A percentile compares a stretch with the other conserved stretches of the same genome.
Evolutionary conservation across 2,113 vertebrate genomes (phyloP).

Genomic region (Lagopus leucura): DNA sequence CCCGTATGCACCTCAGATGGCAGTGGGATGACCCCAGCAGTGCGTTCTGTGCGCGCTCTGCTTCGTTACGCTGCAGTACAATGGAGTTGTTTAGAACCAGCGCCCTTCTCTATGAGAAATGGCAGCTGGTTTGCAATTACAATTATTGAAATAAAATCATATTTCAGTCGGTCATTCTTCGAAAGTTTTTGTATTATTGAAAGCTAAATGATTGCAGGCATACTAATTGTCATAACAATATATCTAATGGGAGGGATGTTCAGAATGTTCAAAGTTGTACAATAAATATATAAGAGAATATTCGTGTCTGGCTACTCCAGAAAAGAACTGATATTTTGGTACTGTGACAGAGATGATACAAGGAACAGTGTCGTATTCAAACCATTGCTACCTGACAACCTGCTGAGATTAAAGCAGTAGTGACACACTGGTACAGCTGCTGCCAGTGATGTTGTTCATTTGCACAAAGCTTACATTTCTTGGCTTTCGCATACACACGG

Average conservation of each 20-base stretch:
- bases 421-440: not conserved
- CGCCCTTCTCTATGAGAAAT: not conserved
- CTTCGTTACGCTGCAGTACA: not conserved
- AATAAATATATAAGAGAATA: not conserved
- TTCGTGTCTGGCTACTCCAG: not conserved
- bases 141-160: not conserved
- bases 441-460: not conserved
- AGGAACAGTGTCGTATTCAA: not conserved
- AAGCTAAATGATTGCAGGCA: not conserved
- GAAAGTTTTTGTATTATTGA: not conserved
- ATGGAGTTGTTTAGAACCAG: not conserved
- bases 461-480: not conserved
- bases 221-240: not conserved
- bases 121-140: not conserved
- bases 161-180: not conserved
- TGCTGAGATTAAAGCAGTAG: not conserved
- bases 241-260: not conserved
- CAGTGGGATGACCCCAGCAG: slow-evolving; percentile 29
- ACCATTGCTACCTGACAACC: not conserved
- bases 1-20: slow-evolving; percentile 62
- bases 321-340: not conserved
- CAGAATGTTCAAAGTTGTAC: rapidly evolving
- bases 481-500: not conserved
- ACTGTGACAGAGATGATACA: not conserved
- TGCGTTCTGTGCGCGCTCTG: not conserved